A percentile compares a stretch with the other conserved stretches of the same genome.
These are phyloP conservation scores for Potorous gilbertii DNA, from an alignment of 2,797 vertebrate species.

Conservation along the genomic window DNA sequence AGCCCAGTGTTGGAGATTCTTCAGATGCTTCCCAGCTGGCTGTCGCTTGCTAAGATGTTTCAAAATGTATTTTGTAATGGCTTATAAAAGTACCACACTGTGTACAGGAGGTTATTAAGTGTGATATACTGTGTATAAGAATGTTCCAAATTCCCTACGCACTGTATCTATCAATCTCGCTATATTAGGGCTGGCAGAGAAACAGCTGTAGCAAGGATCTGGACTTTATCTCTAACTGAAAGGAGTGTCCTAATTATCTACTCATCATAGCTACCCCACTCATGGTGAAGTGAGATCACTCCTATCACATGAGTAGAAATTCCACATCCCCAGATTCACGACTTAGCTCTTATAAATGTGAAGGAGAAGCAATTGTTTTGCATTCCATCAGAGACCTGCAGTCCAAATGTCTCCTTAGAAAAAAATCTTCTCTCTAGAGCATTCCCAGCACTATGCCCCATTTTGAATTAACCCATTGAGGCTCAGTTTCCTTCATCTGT, in stretches of 20 bases:
- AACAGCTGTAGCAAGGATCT: slow-evolving; percentile 75
- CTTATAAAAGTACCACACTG: slow-evolving; percentile 79
- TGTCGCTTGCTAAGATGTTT: slow-evolving; percentile 78
- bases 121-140: slow-evolving; percentile 78
- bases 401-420: slow-evolving; percentile 61
- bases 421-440: neutral
- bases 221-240: slow-evolving; percentile 78
- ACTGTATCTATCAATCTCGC: slow-evolving; percentile 68
- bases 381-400: slow-evolving; percentile 41
- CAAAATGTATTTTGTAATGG: slow-evolving; percentile 79
- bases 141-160: slow-evolving; percentile 72
- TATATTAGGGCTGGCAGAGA: slow-evolving; percentile 73
- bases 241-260: slow-evolving; percentile 71
- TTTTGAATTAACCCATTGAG: slow-evolving; percentile 29
- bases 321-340: slow-evolving; percentile 64
- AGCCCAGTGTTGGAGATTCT: slow-evolving; percentile 76
- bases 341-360: slow-evolving; percentile 47
- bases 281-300: slow-evolving; percentile 52
- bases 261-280: slow-evolving; percentile 72
- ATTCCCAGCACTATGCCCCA: slow-evolving; percentile 38
- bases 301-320: slow-evolving; percentile 73
- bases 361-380: slow-evolving; percentile 51
- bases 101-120: slow-evolving; percentile 67
- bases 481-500: neutral
- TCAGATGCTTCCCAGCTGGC: slow-evolving; percentile 81